phyloP scores from a whole-genome alignment of 2,888 invertebrate genomes.

The Trissonchulus sp. region DNA sequence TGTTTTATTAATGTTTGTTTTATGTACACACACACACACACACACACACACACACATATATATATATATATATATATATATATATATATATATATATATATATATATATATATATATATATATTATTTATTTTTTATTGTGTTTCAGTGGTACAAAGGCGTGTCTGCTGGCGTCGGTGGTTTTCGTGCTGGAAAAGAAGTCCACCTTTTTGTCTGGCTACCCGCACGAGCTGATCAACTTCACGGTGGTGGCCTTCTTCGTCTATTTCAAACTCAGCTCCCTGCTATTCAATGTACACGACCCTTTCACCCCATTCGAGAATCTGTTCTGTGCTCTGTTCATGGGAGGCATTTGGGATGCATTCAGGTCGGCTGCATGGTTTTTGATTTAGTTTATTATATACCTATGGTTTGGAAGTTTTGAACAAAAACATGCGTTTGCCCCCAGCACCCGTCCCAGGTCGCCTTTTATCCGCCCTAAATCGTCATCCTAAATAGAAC shows the following conservation, averaged over 20 bases:
- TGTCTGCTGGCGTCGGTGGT: slow-evolving; percentile 88
- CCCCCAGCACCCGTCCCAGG: too few species aligned
- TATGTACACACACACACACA: too few species aligned
- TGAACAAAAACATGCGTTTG: background rate
- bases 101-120: too few species aligned
- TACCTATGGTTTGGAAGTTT: background rate
- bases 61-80: too few species aligned
- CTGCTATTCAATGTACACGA: slow-evolving; percentile 93
- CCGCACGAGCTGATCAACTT: slow-evolving; percentile 96
- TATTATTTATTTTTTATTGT: too few species aligned
- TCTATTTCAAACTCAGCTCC: slow-evolving; percentile 69
- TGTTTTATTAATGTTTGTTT: too few species aligned
- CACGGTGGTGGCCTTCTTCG: slow-evolving; percentile 63
- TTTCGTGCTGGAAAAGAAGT: slow-evolving; percentile 93
- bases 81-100: too few species aligned
- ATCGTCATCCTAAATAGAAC: too few species aligned
- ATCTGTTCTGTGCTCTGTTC: slow-evolving; percentile 89
- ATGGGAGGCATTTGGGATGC: slow-evolving; percentile 99
- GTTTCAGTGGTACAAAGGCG: slow-evolving; percentile 89
- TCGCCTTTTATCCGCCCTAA: too few species aligned
- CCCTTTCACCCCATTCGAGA: slow-evolving; percentile 97
- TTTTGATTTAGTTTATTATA: background rate
- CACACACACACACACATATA: too few species aligned
- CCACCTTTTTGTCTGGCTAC: slow-evolving; percentile 81
- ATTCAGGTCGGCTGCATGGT: slow-evolving; percentile 55